Evolutionary conservation across 2,888 invertebrate species (phyloP), one percentile per base, ranked within the genome.

Genomic region (Drosophila leonis): DNA sequence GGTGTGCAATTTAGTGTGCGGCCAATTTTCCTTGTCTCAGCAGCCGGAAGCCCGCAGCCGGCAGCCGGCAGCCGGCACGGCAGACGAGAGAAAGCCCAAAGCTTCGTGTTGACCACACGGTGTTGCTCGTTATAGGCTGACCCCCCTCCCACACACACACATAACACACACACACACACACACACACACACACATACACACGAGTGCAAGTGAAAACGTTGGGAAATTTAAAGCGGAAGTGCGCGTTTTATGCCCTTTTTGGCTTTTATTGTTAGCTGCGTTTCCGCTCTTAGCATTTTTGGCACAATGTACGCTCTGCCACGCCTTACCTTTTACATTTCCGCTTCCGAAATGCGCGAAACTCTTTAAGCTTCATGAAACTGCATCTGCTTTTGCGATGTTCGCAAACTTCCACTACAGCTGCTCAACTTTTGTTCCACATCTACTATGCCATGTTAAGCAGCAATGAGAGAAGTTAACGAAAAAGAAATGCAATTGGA

Each of bases 1-100:
- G 84, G 89, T 88, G 88, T 88, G 86, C 88, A 88, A 88, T 88
- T 88, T 90, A 80, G 79, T 85, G 83, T 90, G 90, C 76, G 84
- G 87, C 87, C 82, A 89, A 86, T 90, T 88, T 90, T 90, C n/a
- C n/a, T 75, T 78, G 75, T 82, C 78, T 76, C 78, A 70, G 74
- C 77, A 67, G 68, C 68, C 74, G 77, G 77, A 79, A 66, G 67
- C 65, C 62, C 46, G n/a, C 44, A 60, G 55, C 63, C 35, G 41
- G 46, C 18, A 64, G 70, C 39, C 57, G 41, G 49, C 29, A 20
- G 29, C n/a, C n/a, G n/a, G n/a, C n/a, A n/a, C 46, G 62, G 46
- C 31, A 31, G 41, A 31, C 48, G 59, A 10, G 48, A 46, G 70
- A 70, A 66, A 67, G 71, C 70, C 63, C 49, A 39, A 35, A 60